Evolutionary conservation across 2,888 invertebrate species (phyloP).

Genomic region (Teleiodes luculella): DNA sequence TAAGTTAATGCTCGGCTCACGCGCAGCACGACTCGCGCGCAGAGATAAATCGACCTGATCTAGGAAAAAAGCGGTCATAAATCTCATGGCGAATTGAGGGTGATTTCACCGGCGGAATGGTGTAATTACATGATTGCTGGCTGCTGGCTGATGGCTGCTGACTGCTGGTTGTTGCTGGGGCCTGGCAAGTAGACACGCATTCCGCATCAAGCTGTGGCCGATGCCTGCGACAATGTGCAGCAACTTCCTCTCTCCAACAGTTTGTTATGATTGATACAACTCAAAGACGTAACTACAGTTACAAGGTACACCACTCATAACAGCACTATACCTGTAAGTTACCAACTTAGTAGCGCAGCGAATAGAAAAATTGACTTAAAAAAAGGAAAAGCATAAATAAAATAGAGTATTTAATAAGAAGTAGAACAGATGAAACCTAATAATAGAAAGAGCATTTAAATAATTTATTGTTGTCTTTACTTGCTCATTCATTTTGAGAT

Average conservation of each 20-base stretch:
- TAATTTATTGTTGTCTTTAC: too few relatives aligned
- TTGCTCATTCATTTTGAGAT: too few relatives aligned
- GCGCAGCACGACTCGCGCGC: slow-evolving; percentile 25
- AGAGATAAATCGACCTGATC: slow-evolving; percentile 38
- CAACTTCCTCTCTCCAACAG: neutral
- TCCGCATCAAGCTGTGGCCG: slow-evolving; percentile 3
- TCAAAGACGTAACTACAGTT: too few relatives aligned
- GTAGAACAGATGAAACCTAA: too few relatives aligned
- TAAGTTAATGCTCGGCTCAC: slow-evolving; percentile 44
- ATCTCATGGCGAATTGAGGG: slow-evolving; percentile 48
- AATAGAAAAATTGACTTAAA: too few relatives aligned
- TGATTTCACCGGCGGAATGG: slow-evolving; percentile 50
- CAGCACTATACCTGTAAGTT: too few relatives aligned
- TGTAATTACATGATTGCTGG: slow-evolving; percentile 53
- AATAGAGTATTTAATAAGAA: too few relatives aligned
- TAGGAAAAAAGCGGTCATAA: slow-evolving; percentile 47
- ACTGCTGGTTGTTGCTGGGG: slow-evolving; percentile 1
- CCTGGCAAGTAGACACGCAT: neutral
- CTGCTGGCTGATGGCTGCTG: slow-evolving; percentile 15
- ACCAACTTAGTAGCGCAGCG: too few relatives aligned
- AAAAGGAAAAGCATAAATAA: too few relatives aligned
- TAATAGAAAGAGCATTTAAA: too few relatives aligned
- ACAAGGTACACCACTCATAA: too few relatives aligned
- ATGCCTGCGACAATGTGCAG: neutral
- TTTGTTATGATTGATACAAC: too few relatives aligned